phyloP scores from a whole-genome alignment of 2,888 invertebrate species.

The Noctua comes region DNA sequence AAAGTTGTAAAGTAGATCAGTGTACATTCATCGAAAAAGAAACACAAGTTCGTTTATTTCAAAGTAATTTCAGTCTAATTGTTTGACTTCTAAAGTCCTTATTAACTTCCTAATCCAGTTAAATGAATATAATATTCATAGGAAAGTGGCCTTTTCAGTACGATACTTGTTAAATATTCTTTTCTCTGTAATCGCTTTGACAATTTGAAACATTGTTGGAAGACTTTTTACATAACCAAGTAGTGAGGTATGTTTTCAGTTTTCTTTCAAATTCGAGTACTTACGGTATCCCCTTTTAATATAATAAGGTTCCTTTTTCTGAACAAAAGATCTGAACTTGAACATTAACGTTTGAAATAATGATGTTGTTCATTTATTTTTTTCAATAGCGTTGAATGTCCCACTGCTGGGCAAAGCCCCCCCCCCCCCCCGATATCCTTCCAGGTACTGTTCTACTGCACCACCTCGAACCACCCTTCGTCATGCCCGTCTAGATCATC shows the following conservation, averaged over 20 bases:
- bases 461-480: too few relatives aligned
- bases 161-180: conserved; percentile 19
- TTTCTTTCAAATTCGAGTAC: background rate
- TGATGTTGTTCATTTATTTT: too few relatives aligned
- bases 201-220: background rate
- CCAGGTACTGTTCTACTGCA: too few relatives aligned
- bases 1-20: background rate
- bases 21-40: background rate
- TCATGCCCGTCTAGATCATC: too few relatives aligned
- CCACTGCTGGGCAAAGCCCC: too few relatives aligned
- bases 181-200: background rate
- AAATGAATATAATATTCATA: conserved; percentile 22
- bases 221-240: conserved; percentile 21
- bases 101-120: conserved; percentile 12
- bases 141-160: conserved; percentile 7
- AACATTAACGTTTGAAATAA: too few relatives aligned
- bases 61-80: conserved; percentile 8
- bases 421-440: too few relatives aligned
- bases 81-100: conserved; percentile 11
- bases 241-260: background rate
- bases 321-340: background rate
- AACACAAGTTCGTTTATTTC: background rate
- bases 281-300: background rate
- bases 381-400: too few relatives aligned
- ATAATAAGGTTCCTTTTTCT: background rate